Percentiles rank a stretch among this genome's conserved stretches.
These are phyloP conservation scores for Lottia gigantea DNA, from an alignment of 2,888 invertebrate species.

Conservation along the genomic window DNA sequence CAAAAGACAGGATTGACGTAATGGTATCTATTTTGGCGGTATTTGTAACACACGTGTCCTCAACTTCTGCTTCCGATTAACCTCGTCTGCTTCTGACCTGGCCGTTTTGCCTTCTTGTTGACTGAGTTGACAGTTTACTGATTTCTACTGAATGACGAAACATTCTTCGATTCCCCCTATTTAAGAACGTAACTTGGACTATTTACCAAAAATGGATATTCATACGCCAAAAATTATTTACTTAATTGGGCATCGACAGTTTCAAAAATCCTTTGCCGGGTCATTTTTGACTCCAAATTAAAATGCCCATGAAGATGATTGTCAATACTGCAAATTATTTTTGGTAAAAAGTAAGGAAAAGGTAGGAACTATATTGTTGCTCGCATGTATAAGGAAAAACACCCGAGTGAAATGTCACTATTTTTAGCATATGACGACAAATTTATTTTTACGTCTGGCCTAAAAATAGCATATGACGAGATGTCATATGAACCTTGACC, in stretches of 20 bases:
- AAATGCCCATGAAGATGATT: not conserved
- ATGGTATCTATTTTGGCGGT: constrained; percentile 26
- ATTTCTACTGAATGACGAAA: constrained; percentile 16
- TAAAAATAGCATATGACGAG: constrained; percentile 9
- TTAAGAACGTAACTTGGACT: constrained; percentile 12
- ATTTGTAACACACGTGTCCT: constrained; percentile 17
- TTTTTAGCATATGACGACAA: constrained; percentile 26
- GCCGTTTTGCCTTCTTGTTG: not conserved
- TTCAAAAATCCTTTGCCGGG: not conserved
- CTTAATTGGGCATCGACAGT: not conserved
- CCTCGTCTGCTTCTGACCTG: not conserved
- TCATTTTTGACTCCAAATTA: not conserved
- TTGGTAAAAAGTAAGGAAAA: not conserved
- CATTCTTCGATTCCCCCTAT: not conserved
- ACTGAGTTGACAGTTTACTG: not conserved
- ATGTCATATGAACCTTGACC: not conserved
- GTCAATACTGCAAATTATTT: not conserved
- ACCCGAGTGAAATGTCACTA: constrained; percentile 17
- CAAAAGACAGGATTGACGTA: constrained; percentile 19
- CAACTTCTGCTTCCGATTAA: constrained; percentile 10
- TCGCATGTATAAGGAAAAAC: constrained; percentile 17
- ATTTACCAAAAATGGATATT: constrained; percentile 13
- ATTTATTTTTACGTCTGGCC: constrained; percentile 10
- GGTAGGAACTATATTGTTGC: constrained; percentile 17
- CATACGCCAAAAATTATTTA: constrained; percentile 14